Evolutionary conservation across 2,113 vertebrate species (phyloP), one percentile per base, ranked within the genome.

Genomic region (Tor tambroides): DNA sequence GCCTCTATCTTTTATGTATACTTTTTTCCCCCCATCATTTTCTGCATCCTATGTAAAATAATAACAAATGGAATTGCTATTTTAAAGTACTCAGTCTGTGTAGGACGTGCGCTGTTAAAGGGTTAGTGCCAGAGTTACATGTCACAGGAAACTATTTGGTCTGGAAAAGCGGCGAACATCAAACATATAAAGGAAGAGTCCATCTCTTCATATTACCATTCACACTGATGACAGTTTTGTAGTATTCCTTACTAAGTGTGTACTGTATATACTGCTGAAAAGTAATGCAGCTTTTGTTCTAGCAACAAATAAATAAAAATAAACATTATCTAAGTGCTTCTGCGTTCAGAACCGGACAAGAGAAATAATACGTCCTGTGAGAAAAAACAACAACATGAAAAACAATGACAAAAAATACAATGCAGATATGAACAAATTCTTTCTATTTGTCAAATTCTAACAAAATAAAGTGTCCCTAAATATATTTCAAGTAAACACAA

Each of bases 401-500:
- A 21, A 21, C 54, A 56, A 71, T 43, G 23, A 87, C 19, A 51
- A 51, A 80, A 75, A 80, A 75, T 65, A 76, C 67, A 67, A 69
- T 15, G 30, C 1, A n/a, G 76, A 74, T 85, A 88, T 85, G 63
- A 43, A 32, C 43, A 23, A 69, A 63, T 89, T 35, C 59, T 35
- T 38, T 85, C 32, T 28, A 43, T 38, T 43, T 69, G 49, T 80
- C 49, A 49, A 78, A 79, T 30, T 35, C 19, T 35, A 49, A 82
- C 23, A 56, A 41, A 76, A 87, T 88, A 88, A 88, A 89, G 88
- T 86, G 87, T 89, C 88, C 72, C 75, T 21, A 89, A 85, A 82
- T 80, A 83, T 46, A 83, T 82, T 89, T 88, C 85, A 91, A 90
- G 90, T 90, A 91, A 91, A 91, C 90, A 86, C n/a, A 89, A 59